Percentiles rank a stretch among this genome's conserved stretches.
Evolutionary conservation across 2,113 vertebrate genomes (phyloP).

Genomic region (Amblyornis subalaris): DNA sequence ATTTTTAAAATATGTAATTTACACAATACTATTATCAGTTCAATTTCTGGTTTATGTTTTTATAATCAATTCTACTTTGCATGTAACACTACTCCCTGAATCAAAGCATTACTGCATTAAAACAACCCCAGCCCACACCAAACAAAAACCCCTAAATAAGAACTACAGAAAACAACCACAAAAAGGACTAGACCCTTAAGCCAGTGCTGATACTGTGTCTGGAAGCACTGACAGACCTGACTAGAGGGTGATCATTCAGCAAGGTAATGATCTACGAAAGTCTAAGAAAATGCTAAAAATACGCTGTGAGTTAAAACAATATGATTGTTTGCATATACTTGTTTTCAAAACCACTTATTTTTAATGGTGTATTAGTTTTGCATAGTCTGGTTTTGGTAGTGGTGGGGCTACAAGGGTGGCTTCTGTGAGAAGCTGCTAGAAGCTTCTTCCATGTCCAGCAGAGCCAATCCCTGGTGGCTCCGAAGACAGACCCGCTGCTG

Average conservation of each 20-base stretch:
- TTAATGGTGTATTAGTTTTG: neutral
- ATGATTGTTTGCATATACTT: neutral
- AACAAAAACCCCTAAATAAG: neutral
- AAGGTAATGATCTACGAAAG: neutral
- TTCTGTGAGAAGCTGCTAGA: no score
- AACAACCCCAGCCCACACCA: neutral
- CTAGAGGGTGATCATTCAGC: neutral
- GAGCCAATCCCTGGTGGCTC: neutral
- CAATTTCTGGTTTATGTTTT: neutral
- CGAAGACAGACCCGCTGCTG: neutral
- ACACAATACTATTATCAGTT: neutral
- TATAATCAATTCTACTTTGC: neutral
- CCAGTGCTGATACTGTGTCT: neutral
- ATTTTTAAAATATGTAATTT: neutral
- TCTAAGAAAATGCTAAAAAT: neutral
- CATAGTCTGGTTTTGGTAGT: neutral
- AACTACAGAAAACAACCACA: neutral
- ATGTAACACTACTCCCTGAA: neutral
- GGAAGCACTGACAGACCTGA: neutral
- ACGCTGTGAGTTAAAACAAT: neutral
- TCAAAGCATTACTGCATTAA: neutral
- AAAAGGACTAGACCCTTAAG: neutral
- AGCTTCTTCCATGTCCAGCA: neutral
- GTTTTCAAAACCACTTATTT: neutral
- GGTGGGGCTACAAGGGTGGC: neutral